A percentile compares a stretch with the other conserved stretches of the same genome.
These are phyloP conservation scores for Psilanteris sp. DNA, from an alignment of 1,140 invertebrate genomes.

Conservation along the genomic window DNA sequence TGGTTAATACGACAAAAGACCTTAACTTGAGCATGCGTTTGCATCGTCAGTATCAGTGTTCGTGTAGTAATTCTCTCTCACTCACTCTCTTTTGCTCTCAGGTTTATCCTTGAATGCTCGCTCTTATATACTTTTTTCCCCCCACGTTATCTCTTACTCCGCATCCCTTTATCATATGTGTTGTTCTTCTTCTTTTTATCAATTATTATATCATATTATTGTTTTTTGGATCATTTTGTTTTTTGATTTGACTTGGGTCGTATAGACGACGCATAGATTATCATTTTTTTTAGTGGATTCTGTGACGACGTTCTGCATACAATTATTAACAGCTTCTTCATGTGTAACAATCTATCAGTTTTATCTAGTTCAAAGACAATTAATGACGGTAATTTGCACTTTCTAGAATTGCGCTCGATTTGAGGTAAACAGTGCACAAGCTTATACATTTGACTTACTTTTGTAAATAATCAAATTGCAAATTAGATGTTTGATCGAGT, in stretches of 20 bases:
- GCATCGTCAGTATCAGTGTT: constrained; percentile 75
- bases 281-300: constrained; percentile 34
- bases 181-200: constrained; percentile 37
- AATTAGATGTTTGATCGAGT: constrained; percentile 8
- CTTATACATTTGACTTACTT: constrained; percentile 43
- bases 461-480: constrained; percentile 44
- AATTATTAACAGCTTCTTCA: constrained; percentile 57
- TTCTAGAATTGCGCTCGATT: constrained; percentile 32
- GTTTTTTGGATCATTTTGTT: constrained; percentile 28
- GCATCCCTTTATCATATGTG: constrained; percentile 48
- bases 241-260: constrained; percentile 33
- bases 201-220: constrained; percentile 14
- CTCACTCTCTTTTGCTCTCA: constrained; percentile 65
- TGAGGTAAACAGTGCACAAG: constrained; percentile 41
- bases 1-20: constrained; percentile 62
- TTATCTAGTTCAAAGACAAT: constrained; percentile 38
- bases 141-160: constrained; percentile 41
- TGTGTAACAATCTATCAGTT: constrained; percentile 51
- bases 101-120: constrained; percentile 60
- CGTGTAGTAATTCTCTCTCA: constrained; percentile 70
- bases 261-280: constrained; percentile 50
- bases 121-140: constrained; percentile 46
- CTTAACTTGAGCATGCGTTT: constrained; percentile 71
- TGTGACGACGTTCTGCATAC: constrained; percentile 45
- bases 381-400: constrained; percentile 44